Evolutionary conservation across 2,113 vertebrate species (phyloP), one percentile per base, ranked within the genome.

Genomic region (Sciurus niger): DNA sequence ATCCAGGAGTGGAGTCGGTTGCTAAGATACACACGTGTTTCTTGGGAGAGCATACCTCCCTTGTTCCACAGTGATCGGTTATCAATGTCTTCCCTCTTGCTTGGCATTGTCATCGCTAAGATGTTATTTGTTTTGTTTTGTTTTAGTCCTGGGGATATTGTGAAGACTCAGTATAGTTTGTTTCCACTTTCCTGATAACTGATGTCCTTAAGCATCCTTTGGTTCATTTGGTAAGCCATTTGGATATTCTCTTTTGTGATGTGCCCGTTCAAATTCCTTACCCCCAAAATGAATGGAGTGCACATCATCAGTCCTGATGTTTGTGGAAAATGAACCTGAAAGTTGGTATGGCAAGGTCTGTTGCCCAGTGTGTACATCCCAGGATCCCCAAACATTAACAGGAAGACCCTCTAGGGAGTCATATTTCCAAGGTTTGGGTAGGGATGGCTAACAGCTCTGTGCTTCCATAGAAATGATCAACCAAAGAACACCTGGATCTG

Each of bases 21-120:
- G 76, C 1, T 4, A 13, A 9, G 22, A 22, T 5, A 12, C 0
- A 8, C 0, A 0, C 4, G 0, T 16, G 48, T 1, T 40, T 13
- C 34, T n/a, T 30, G 76, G 43, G 11, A 34, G 51, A 1, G 14
- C 11, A 9, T 12, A 30, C 4, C 6, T 11, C 20, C 16, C 14
- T 20, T 4, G 84, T 67, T 58, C 43, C 40, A 24, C 16, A 32
- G 46, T n/a, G 40, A 30, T 13, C 1, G 13, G 20, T 24, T 2
- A 1, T 34, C 80, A 51, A 8, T 48, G 46, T 48, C 46, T 48
- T 37, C 51, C 58, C 46, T 34, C 14, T 48, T 32, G 13, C 3
- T 40, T 17, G 65, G 7, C 6, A 10, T 4, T 12, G 17, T 30
- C 53, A 10, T n/a, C 9, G 18, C 30, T 34, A 16, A 67, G 0